Evolutionary conservation across 2,888 invertebrate species (phyloP), one percentile per base, ranked within the genome.

Genomic region (Luperina testacea): DNA sequence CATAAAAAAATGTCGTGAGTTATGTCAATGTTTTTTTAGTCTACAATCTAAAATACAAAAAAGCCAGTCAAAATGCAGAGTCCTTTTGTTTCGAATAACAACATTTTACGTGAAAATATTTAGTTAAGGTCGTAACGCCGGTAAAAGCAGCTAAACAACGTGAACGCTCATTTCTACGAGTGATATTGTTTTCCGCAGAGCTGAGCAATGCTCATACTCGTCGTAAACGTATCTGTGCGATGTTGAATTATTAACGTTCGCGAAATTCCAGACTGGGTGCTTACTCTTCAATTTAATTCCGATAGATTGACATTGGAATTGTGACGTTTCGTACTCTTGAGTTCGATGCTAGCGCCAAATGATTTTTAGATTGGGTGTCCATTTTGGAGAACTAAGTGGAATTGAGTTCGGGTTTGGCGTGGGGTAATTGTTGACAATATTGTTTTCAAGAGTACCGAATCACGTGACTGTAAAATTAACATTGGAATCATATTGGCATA

Each of bases 151-250:
- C 61, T 45, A 80, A 84, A 75, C 78, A 85, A 88, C 82, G 80
- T 80, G 82, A 70, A 78, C 64, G 57, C 65, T 77, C 53, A 78
- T 74, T 76, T 84, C 77, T 80, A 27, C 59, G 63, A 78, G 77
- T 85, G 75, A 85, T 88, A 83, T 85, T 78, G 78, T 88, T 83
- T 83, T 69, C 67, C 48, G 51, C 59, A 80, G 71, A 87, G 73
- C 64, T 75, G 75, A 81, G 80, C 65, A 83, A 86, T 86, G 83
- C 65, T 77, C 72, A 81, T 85, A 71, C 15, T 68, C 38, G 53
- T 77, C 68, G 51, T 77, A 63, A 67, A 70, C 53, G 51, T 72
- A 72, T 70, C 20, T 76, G 45, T 72, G 67, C 59, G 74, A 48
- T 20, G 61, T 75, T 80, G 76, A 81, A 81, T 79, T 81, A 77